Base-by-base conservation (phyloP, 2,888 invertebrate species). In the Eupelmus urozonus region DNA sequence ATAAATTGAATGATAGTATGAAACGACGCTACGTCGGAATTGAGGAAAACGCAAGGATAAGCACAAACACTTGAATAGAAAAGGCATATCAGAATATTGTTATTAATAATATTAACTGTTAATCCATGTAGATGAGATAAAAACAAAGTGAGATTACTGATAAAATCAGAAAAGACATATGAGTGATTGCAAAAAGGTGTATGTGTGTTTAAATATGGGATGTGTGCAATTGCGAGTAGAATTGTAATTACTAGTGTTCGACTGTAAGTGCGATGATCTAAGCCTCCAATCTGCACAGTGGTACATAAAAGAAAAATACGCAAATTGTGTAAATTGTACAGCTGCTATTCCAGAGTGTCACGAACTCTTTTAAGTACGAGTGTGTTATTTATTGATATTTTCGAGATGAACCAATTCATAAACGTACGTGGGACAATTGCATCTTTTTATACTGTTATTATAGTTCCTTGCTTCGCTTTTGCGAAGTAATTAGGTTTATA, bases 61-160 rank as follows among this genome's bases (percentile, higher is more conserved):
- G 69, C 67, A 79, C 40, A 79, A 79, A 76, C 53, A 63, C 49
- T 78, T 57, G 51, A 70, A 74, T 83, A 82, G 84, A 84, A 80
- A 82, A 86, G 86, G 87, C 89, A 89, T 89, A 89, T 89, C 89
- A 89, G 84, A 88, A 84, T 85, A 87, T 84, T 89, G 88, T 89
- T 89, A 88, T 85, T 83, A 84, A 83, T 85, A 84, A 82, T 79
- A 80, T 80, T 81, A 83, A 85, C 85, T 85, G 84, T 88, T 87
- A 88, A 87, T 87, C 86, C 84, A 87, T 83, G 76, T 82, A 83
- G 82, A 82, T 82, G 81, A 83, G 80, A 81, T 82, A 74, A 79
- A n/a, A 67, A 18, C 51, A 40, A 53, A 76, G 66, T 70, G 60
- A 76, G 67, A 69, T 72, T 73, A 73, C 76, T 79, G 67, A 79